phyloP scores from a whole-genome alignment of 2,888 invertebrate genomes.

The Uropetala carovei region DNA sequence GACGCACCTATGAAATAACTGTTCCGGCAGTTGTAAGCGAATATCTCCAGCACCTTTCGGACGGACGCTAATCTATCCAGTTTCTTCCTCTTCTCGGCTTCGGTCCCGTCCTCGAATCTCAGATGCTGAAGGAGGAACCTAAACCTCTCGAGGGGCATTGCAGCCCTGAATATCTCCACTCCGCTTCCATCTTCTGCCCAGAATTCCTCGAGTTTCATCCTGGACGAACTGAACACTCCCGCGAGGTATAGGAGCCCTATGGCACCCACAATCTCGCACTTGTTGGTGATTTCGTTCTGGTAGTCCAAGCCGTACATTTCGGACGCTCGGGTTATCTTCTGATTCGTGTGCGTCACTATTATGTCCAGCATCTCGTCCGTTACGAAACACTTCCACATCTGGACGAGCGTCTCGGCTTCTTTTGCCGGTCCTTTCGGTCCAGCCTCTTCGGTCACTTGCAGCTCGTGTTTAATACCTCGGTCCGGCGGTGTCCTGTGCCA shows the following conservation, averaged over 20 bases:
- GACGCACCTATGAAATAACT: slow-evolving; percentile 30
- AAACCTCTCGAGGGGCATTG: slow-evolving; percentile 48
- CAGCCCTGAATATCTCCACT: slow-evolving; percentile 45
- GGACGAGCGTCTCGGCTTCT: slow-evolving; percentile 39
- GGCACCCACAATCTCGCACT: slow-evolving; percentile 28
- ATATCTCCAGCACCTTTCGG: slow-evolving; percentile 27
- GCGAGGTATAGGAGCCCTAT: slow-evolving; percentile 50
- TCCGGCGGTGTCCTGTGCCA: slow-evolving; percentile 65
- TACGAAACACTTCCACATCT: slow-evolving; percentile 56
- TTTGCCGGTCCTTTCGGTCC: slow-evolving; percentile 33
- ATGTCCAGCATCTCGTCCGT: slow-evolving; percentile 54
- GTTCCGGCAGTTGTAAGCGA: slow-evolving; percentile 34
- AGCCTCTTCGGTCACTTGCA: slow-evolving; percentile 57
- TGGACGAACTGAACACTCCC: slow-evolving; percentile 53
- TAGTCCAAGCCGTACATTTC: background rate
- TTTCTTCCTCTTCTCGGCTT: slow-evolving; percentile 14
- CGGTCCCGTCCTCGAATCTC: slow-evolving; percentile 10
- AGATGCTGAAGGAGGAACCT: slow-evolving; percentile 46
- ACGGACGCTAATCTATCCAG: slow-evolving; percentile 53
- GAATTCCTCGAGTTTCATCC: slow-evolving; percentile 55
- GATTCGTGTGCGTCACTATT: slow-evolving; percentile 50
- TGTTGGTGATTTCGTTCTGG: slow-evolving; percentile 41
- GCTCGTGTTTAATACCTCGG: slow-evolving; percentile 70
- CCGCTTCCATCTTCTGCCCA: slow-evolving; percentile 58
- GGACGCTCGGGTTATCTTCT: slow-evolving; percentile 18